Evolutionary conservation across 2,113 vertebrate species (phyloP).

Genomic region (Nycticorax nycticorax): DNA sequence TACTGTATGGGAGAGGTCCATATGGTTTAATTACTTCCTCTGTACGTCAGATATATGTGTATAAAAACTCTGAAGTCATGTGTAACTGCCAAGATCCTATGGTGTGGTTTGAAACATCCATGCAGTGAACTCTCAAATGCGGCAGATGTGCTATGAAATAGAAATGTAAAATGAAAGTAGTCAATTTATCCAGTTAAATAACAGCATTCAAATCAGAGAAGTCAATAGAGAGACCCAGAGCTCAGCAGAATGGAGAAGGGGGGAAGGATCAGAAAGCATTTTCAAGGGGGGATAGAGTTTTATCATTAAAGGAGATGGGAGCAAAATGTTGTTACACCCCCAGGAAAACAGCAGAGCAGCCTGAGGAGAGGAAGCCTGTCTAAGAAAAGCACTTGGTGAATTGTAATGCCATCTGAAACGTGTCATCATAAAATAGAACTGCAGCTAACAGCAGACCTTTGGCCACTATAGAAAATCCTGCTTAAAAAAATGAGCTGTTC

Average conservation of each 20-base stretch:
- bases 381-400: neutral
- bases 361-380: neutral
- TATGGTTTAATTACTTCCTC: slow-evolving; percentile 53
- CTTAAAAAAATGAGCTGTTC: neutral
- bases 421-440: neutral
- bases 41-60: slow-evolving; percentile 13
- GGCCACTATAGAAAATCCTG: neutral
- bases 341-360: neutral
- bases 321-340: neutral
- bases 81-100: slow-evolving; percentile 45
- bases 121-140: neutral
- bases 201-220: neutral
- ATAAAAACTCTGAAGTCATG: slow-evolving; percentile 40
- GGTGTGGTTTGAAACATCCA: slow-evolving; percentile 52
- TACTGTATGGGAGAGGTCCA: slow-evolving; percentile 47
- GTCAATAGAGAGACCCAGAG: neutral
- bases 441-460: neutral
- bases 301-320: neutral
- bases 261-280: neutral
- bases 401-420: neutral
- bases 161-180: slow-evolving; percentile 17
- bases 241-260: neutral
- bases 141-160: slow-evolving; percentile 36
- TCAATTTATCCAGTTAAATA: neutral
- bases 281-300: neutral